These are phyloP conservation scores for Oceanodroma leucorhoa DNA, from an alignment of 2,797 vertebrate species.

Conservation along the genomic window DNA sequence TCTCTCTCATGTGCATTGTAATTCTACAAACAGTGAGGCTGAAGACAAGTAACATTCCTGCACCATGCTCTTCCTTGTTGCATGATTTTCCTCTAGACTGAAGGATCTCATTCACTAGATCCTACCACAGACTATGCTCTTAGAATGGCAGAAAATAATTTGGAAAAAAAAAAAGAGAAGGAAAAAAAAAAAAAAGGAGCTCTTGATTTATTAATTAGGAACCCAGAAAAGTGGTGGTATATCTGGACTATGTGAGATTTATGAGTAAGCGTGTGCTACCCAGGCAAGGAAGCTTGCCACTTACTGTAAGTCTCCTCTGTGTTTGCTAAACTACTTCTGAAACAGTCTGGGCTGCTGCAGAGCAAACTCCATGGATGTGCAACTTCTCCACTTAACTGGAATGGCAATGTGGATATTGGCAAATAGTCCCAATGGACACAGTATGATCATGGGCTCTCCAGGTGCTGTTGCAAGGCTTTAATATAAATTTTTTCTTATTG, in stretches of 20 bases:
- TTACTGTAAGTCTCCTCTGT: background rate
- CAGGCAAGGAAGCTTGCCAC: background rate
- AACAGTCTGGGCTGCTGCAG: background rate
- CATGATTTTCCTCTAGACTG: background rate
- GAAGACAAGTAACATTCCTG: background rate
- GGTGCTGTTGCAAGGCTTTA: background rate
- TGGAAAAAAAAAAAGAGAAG: accelerated
- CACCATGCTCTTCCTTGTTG: background rate
- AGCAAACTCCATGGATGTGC: background rate
- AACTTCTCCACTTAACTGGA: background rate
- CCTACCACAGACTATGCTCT: background rate
- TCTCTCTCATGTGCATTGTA: background rate
- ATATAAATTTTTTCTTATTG: background rate
- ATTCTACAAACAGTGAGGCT: background rate
- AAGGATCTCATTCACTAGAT: background rate
- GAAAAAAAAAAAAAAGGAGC: background rate
- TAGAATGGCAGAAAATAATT: background rate
- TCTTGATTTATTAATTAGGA: background rate
- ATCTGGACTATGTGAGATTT: background rate
- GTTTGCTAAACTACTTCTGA: background rate
- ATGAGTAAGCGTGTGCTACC: background rate
- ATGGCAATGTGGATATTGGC: background rate
- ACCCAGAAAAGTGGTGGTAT: background rate
- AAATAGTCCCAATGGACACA: background rate
- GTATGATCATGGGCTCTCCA: background rate